Evolutionary conservation across 2,888 invertebrate genomes (phyloP), one percentile per base, ranked within the genome.

Genomic region (Ethmia dodecea): DNA sequence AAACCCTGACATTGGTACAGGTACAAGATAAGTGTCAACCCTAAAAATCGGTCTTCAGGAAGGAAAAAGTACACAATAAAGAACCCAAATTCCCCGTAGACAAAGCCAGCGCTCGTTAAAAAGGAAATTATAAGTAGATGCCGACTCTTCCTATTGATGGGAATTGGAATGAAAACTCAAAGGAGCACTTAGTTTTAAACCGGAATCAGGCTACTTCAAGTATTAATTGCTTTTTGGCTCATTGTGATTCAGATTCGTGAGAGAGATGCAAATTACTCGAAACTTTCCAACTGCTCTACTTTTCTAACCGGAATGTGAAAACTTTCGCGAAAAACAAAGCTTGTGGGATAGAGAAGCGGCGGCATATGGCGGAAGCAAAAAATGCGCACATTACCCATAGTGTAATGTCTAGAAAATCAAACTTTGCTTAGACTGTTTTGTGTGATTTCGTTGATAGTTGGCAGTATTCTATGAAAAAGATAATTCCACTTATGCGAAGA

Each of bases 151-250:
- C 58, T 52, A 61, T 57, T 58, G 59, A 72, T 70, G 70, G 64
- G 66, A 72, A 70, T 68, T 67, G 69, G 68, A 66, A 70, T 66
- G 72, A 76, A 74, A 78, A 75, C 76, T 77, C 73, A 73, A 77
- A 80, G 75, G 79, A 80, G 77, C 79, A 76, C 75, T 77, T 77
- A 76, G 72, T 78, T 79, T 76, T 62, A 75, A 77, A 72, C 74
- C 73, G 72, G 73, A 77, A 78, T 76, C 70, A 66, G 66, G 68
- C 65, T 72, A 77, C 79, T 81, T 79, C 63, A 77, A 80, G 80
- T 80, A 83, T 81, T 83, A 83, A 83, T 83, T 83, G 83, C 80
- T 80, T 81, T 83, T 75, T 73, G 71, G 73, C 76, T 77, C 77
- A 83, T 83, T 83, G 79, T 79, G 61, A 83, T 81, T 80, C 80